Base-by-base conservation (phyloP, 2,888 invertebrate genomes). In the Allacma fusca region DNA sequence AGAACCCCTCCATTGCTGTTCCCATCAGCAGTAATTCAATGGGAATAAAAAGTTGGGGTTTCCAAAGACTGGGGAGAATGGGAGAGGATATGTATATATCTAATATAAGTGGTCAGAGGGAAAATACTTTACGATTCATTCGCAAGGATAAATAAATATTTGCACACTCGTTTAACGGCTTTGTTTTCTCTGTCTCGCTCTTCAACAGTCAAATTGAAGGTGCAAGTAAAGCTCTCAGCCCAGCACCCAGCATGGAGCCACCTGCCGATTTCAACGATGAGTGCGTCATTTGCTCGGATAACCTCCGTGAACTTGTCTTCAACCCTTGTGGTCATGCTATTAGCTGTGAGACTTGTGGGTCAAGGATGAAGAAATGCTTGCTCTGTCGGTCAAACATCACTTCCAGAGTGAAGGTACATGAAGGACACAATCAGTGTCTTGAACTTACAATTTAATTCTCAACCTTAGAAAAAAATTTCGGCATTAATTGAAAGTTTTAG, bases 261-360 rank as follows among this genome's bases (percentile, higher is more conserved):
- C 43, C 40, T 24, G 86, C 86, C 81, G 88, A 88, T 57, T 90
- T 91, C 0, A 89, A 93, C 80, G 96, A 96, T 86, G 97, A 97
- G 87, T 97, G 97, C 87, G 91, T 97, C 85, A 95, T 97, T 74
- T 98, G 97, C 87, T 97, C 97, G 0, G 97, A 97, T 86, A 91
- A 92, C 79, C 96, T 96, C 86, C 89, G 96, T 12, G 97, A 98
- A 87, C 94, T 94, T 67, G 89, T 96, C 70, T 96, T 96, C 88
- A 91, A 92, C 83, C 96, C 96, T 1, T 96, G 96, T 85, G 94
- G 94, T 19, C 98, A 98, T 87, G 94, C 97, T 74, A 92, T 95
- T 83, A 96, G 97, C 86, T 98, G 98, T 87, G 93, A 93, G 80
- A 92, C 91, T 19, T 98, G 98, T 87, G 87, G 88, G 1, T 89